Percentiles rank a stretch among this genome's conserved stretches.
Evolutionary conservation across 1,140 invertebrate species (phyloP).

Genomic region (Caerostris darwini): DNA sequence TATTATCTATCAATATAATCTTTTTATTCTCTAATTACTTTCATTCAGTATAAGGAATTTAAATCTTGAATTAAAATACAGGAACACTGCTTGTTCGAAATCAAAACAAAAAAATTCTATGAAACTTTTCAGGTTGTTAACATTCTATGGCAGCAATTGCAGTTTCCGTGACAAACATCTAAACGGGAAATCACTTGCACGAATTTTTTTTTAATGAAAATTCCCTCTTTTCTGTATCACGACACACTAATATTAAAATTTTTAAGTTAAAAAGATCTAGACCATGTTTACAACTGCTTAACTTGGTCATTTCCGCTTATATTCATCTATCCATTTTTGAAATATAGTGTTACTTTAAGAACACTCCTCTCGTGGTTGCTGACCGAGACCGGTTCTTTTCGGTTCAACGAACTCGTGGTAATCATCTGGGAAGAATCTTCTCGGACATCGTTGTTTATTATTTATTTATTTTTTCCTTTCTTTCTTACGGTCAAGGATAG

Average conservation of each 20-base stretch:
- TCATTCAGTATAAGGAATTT: too few relatives aligned
- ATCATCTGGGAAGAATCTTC: conserved; percentile 20
- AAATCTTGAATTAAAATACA: too few relatives aligned
- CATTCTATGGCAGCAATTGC: not conserved
- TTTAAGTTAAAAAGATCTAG: not conserved
- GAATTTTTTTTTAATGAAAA: not conserved
- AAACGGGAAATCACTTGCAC: not conserved
- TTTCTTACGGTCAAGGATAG: not conserved
- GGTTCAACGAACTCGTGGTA: conserved; percentile 16
- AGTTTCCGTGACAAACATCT: not conserved
- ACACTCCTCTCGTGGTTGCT: not conserved
- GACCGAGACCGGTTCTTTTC: conserved; percentile 44
- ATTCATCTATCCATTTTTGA: not conserved
- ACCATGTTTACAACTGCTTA: not conserved
- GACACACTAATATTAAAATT: not conserved
- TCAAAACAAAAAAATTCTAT: not conserved
- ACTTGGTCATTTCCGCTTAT: not conserved
- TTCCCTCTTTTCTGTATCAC: not conserved
- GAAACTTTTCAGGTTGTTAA: not conserved
- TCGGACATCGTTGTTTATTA: not conserved
- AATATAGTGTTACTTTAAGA: not conserved
- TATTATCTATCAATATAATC: too few relatives aligned
- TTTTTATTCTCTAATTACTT: too few relatives aligned
- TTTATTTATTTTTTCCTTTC: not conserved
- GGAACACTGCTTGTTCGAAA: too few relatives aligned